Conservation (phyloP, 1,140 invertebrate species). For the Myzus persicae region DNA sequence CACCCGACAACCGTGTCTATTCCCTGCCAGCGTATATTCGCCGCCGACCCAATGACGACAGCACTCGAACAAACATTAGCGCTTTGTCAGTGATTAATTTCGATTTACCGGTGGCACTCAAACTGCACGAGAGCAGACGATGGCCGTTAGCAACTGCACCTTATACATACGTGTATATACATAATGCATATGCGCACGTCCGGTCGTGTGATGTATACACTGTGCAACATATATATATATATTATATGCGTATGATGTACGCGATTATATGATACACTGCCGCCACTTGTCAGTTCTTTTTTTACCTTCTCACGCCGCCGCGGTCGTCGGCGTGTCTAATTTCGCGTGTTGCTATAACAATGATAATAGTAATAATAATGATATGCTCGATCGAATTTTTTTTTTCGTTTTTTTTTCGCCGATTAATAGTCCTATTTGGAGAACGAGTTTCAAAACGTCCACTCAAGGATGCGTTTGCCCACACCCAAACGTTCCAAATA, state of each 20-base stretch:
- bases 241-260: neutral
- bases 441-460: neutral
- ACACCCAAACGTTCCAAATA: neutral
- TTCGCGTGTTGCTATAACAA: neutral
- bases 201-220: no score
- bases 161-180: neutral
- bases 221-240: neutral
- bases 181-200: neutral
- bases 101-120: neutral
- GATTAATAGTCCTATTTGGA: neutral
- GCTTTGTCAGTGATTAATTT: conserved; percentile 39
- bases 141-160: neutral
- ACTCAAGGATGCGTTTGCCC: neutral
- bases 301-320: neutral
- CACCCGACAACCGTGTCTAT: neutral
- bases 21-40: neutral
- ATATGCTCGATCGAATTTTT: neutral
- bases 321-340: neutral
- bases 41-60: neutral
- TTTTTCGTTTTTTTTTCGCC: neutral
- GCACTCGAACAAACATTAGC: neutral
- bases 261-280: neutral
- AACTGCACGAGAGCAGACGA: neutral
- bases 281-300: neutral
- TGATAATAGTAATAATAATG: neutral